Percentiles rank a stretch among this genome's conserved stretches.
Conservation (phyloP, 1,140 invertebrate species). For the Habropoda laboriosa region DNA sequence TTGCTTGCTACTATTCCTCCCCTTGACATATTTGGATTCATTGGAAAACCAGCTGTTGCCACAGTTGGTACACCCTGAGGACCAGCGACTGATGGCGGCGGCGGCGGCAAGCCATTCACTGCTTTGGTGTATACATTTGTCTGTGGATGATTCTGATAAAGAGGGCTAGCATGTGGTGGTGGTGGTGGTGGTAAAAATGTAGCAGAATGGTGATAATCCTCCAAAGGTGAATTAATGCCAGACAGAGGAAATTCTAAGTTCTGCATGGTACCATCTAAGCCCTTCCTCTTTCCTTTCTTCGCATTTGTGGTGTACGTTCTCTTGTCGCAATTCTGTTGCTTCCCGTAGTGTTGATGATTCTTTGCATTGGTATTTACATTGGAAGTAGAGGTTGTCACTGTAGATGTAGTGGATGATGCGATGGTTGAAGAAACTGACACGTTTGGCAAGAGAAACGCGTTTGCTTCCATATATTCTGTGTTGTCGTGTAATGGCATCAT, state of each 20-base stretch:
- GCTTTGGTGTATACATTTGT: constrained; percentile 74
- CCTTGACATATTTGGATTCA: constrained; percentile 67
- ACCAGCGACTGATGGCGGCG: constrained; percentile 62
- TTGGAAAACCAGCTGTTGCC: constrained; percentile 51
- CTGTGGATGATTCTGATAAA: constrained; percentile 78
- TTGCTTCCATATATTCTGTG: constrained; percentile 77
- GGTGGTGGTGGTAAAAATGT: constrained; percentile 67
- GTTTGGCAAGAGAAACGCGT: constrained; percentile 76
- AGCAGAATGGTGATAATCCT: constrained; percentile 77
- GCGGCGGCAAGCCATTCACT: constrained; percentile 71
- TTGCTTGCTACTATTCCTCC: constrained; percentile 65
- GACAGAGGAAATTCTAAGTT: constrained; percentile 77
- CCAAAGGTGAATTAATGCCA: constrained; percentile 74
- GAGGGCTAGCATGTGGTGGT: constrained; percentile 68
- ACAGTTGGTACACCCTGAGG: constrained; percentile 64
- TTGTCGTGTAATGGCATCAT: constrained; percentile 81
- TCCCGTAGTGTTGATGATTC: constrained; percentile 71
- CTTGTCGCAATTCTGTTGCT: constrained; percentile 69
- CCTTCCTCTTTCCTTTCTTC: constrained; percentile 78
- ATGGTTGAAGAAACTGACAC: constrained; percentile 68
- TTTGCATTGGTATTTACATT: constrained; percentile 65
- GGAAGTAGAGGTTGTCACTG: constrained; percentile 52
- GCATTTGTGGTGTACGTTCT: constrained; percentile 69
- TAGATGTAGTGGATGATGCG: constrained; percentile 56
- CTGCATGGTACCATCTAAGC: constrained; percentile 67